Conservation (phyloP, 2,113 vertebrate genomes). For the Osmerus eperlanus region DNA sequence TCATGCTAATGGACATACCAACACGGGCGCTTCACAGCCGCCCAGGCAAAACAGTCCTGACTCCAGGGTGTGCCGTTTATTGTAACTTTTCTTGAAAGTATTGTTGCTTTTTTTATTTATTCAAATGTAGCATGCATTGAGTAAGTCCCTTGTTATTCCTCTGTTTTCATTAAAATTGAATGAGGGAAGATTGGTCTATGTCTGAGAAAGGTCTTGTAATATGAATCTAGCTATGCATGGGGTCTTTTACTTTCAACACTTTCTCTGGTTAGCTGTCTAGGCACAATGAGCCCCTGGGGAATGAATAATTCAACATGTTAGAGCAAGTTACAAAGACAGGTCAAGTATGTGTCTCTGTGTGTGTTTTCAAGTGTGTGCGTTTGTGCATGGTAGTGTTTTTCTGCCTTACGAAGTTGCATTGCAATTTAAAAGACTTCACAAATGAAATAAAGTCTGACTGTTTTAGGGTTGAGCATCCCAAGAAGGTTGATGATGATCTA, state of each 20-base stretch:
- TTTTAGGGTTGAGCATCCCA: too few species aligned
- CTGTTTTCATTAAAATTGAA: conserved; percentile 45
- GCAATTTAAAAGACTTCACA: too few species aligned
- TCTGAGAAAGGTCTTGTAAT: conserved; percentile 20
- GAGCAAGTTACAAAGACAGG: conserved; percentile 15
- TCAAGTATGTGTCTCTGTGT: conserved; percentile 11
- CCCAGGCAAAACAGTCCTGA: background rate
- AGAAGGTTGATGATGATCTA: too few species aligned
- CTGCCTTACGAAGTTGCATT: too few species aligned
- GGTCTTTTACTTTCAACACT: conserved; percentile 36
- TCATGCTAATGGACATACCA: conserved; percentile 23
- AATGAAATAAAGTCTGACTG: too few species aligned
- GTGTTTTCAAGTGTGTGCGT: too few species aligned
- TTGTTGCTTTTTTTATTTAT: conserved; percentile 1
- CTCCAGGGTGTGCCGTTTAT: conserved; percentile 48
- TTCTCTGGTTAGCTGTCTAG: conserved; percentile 18
- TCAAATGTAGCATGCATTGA: background rate
- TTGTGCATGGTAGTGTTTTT: too few species aligned
- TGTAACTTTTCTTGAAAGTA: conserved; percentile 26
- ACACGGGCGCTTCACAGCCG: background rate
- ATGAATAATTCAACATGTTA: conserved; percentile 42
- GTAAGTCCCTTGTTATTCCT: background rate
- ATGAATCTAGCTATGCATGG: conserved; percentile 5
- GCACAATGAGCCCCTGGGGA: conserved; percentile 14
- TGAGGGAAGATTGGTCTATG: conserved; percentile 29